Conservation (phyloP, 2,113 vertebrate genomes). For the Gymnocephalus cernua region DNA sequence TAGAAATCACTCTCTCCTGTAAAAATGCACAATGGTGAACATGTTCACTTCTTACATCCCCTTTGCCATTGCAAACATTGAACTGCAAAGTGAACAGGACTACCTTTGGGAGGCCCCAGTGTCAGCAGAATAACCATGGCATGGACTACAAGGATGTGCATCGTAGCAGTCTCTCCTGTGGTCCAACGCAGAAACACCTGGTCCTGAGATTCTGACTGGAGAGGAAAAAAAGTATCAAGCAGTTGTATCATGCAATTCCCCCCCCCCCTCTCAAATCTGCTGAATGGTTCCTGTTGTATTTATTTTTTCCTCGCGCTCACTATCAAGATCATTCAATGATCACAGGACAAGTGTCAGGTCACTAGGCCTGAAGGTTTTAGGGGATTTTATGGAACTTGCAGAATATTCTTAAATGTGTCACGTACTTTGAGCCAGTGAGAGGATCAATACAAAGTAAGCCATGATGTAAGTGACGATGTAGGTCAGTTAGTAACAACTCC, state of each 20-base stretch:
- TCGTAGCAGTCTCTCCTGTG: slow-evolving; percentile 95
- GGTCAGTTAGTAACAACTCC: neutral
- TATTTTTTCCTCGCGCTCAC: too few species aligned
- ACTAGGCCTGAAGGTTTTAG: neutral
- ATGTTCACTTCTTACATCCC: neutral
- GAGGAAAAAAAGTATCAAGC: neutral
- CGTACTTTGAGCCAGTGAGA: neutral
- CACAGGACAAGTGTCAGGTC: neutral
- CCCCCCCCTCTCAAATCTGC: neutral
- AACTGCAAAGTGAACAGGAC: neutral
- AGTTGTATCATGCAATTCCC: neutral
- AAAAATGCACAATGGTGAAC: neutral
- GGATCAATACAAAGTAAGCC: neutral
- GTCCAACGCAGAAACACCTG: slow-evolving; percentile 98
- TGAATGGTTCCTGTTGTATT: neutral
- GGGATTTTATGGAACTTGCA: neutral
- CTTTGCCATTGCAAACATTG: neutral
- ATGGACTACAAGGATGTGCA: slow-evolving; percentile 98
- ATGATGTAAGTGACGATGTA: neutral
- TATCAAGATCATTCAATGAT: neutral
- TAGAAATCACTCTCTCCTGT: slow-evolving; percentile 91
- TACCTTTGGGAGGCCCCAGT: slow-evolving; percentile 93
- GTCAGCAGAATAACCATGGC: slow-evolving; percentile 99
- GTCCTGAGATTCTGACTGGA: slow-evolving; percentile 96
- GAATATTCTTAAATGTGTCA: neutral